Conservation (phyloP, 2,888 invertebrate species). For the Graphium colonna region DNA sequence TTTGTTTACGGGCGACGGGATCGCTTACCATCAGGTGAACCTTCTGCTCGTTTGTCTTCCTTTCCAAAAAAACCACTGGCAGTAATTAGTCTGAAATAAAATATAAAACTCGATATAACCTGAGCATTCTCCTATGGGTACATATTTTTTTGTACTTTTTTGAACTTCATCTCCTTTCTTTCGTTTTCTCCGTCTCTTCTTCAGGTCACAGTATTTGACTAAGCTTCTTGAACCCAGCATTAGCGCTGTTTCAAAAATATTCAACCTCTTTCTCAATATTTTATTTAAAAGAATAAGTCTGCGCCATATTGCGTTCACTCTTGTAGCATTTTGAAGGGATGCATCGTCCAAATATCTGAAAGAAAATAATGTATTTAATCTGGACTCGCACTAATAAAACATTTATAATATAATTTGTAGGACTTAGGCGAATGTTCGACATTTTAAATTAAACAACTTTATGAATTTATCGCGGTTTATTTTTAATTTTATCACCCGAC, state of each 20-base stretch:
- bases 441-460: too few species aligned
- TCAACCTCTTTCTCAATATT: constrained; percentile 46
- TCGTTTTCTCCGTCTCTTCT: constrained; percentile 40
- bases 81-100: too few species aligned
- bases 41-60: too few species aligned
- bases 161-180: too few species aligned
- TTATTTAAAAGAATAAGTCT: too few species aligned
- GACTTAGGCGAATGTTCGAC: too few species aligned
- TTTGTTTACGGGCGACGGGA: too few species aligned
- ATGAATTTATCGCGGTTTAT: too few species aligned
- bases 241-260: constrained; percentile 51
- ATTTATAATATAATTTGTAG: neutral
- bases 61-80: too few species aligned
- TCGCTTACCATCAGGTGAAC: too few species aligned
- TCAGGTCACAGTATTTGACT: constrained; percentile 47
- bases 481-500: too few species aligned
- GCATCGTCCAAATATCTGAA: constrained; percentile 55
- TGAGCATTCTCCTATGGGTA: constrained; percentile 36
- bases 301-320: constrained; percentile 46
- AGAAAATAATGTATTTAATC: neutral
- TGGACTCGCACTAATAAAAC: neutral
- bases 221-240: constrained; percentile 52
- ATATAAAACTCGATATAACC: too few species aligned
- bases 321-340: constrained; percentile 47
- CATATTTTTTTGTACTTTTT: constrained; percentile 49